These are phyloP conservation scores for Ptychadena robeensis DNA, from an alignment of 2,797 vertebrate species.

Conservation along the genomic window DNA sequence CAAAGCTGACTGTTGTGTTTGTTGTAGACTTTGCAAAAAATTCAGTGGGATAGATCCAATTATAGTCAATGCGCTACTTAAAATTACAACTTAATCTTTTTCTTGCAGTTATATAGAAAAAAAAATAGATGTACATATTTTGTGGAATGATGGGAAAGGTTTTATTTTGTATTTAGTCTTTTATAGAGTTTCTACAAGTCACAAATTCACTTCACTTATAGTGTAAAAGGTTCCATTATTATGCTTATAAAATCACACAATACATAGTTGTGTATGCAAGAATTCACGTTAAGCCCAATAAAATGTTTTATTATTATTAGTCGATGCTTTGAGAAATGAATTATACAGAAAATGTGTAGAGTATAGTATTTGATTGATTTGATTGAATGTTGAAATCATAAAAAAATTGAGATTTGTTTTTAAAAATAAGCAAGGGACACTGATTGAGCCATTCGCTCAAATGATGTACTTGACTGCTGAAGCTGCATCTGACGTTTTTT, in stretches of 20 bases:
- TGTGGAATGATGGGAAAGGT: not conserved
- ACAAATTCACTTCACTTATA: not conserved
- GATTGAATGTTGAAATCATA: no score
- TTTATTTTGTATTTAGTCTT: not conserved
- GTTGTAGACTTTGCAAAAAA: not conserved
- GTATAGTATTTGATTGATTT: no score
- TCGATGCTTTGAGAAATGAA: conserved; percentile 9
- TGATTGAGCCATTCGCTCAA: no score
- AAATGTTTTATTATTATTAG: not conserved
- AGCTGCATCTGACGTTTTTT: no score
- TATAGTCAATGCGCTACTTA: conserved; percentile 11
- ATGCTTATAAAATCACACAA: conserved; percentile 11
- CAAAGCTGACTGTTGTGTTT: not conserved
- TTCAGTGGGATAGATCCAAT: not conserved
- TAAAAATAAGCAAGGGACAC: no score
- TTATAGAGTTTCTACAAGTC: not conserved
- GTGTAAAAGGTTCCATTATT: conserved; percentile 9
- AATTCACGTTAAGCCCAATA: conserved; percentile 10
- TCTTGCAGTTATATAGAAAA: conserved; percentile 6
- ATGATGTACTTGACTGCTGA: no score
- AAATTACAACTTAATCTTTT: not conserved
- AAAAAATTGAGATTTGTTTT: no score
- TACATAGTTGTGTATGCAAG: not conserved
- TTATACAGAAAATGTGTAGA: not conserved
- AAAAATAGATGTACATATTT: not conserved